Percentiles rank a stretch among this genome's conserved stretches.
Evolutionary conservation across 2,113 vertebrate species (phyloP).

Genomic region (Anser cygnoides): DNA sequence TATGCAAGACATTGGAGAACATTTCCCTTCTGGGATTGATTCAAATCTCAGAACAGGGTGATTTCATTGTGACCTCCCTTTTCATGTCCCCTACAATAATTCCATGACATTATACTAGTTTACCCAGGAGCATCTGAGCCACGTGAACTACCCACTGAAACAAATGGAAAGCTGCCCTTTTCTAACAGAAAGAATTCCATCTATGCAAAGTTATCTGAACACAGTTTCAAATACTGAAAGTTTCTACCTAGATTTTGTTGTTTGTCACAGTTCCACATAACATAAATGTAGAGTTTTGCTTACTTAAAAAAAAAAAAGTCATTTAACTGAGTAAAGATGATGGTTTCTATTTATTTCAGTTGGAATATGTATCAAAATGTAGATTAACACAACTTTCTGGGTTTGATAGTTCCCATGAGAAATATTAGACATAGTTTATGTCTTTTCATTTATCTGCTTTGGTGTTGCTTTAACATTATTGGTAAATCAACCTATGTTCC

Average conservation of each 20-base stretch:
- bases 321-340: not conserved
- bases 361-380: not conserved
- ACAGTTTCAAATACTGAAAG: not conserved
- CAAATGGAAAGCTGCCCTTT: not conserved
- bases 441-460: constrained; percentile 4
- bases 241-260: not conserved
- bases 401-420: not conserved
- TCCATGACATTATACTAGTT: not conserved
- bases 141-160: not conserved
- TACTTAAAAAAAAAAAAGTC: not conserved
- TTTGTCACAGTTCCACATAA: not conserved
- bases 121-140: not conserved
- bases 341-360: not conserved
- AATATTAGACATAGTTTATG: not conserved
- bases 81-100: not conserved
- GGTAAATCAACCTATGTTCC: not conserved
- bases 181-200: not conserved
- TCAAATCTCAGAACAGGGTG: not conserved
- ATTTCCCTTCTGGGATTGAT: not conserved
- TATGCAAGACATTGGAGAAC: not conserved
- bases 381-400: not conserved
- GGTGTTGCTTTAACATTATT: constrained; percentile 7
- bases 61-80: not conserved
- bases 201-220: not conserved
- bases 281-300: not conserved